Evolutionary conservation across 2,113 vertebrate species (phyloP), one percentile per base, ranked within the genome.

Genomic region (Onychostruthus taczanowskii): DNA sequence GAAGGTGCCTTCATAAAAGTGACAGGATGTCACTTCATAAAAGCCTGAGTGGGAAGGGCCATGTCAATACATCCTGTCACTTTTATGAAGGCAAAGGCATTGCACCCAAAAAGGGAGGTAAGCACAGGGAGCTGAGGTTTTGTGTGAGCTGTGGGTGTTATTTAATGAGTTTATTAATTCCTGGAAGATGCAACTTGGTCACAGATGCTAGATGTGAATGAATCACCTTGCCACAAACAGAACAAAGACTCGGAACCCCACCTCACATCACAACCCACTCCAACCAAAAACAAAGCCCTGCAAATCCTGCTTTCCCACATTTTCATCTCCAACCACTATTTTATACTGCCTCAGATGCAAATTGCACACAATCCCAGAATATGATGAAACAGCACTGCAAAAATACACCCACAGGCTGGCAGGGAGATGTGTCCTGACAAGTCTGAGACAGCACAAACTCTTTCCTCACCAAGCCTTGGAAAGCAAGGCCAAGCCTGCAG

Each of bases 261-360:
- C 41, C 85, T 85, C 85, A 16, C 39, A 5, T 28, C 1, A 49
- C 11, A 63, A 47, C 68, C 72, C 30, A 24, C 55, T 46, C 39
- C 52, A 28, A 30, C 9, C 33, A 9, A 73, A 76, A 63, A 26
- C 5, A 0, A 46, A 76, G 30, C 68, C 72, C 72, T 83, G 78
- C 59, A 66, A 88, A 86, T 84, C 90, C 85, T 86, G 94, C 70
- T 92, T 78, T 87, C 73, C 92, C 69, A 87, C 92, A 46, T 70
- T 88, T 91, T 52, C 61, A 5, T 35, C 87, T 62, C 68, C 26
- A 83, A 83, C 58, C 66, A 16, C 81, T 13, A 0, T 4, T 58
- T 56, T 8, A 0, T 1, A 3, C 72, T 61, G 66, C 52, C 87
- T 84, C 41, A 35, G 91, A 20, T 67, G 58, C 5, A 43, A 39